These are phyloP conservation scores for Acanthococcus lagerstroemiae DNA, from an alignment of 2,888 invertebrate species.

Conservation along the genomic window DNA sequence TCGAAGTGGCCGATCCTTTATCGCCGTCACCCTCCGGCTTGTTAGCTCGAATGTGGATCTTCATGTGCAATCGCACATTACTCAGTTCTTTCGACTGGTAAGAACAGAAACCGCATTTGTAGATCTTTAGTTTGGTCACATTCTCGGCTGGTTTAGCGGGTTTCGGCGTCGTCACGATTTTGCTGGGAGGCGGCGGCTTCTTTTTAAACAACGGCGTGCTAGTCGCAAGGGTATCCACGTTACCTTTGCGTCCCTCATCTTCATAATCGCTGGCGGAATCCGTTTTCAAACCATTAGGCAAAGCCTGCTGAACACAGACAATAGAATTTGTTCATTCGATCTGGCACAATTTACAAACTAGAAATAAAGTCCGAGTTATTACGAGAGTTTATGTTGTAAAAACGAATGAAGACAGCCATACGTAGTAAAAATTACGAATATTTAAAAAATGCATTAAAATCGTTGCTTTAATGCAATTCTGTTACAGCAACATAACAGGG, in stretches of 20 bases:
- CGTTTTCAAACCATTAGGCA: slow-evolving; percentile 20
- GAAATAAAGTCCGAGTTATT: neutral
- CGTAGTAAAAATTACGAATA: too few relatives aligned
- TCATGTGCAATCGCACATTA: slow-evolving; percentile 32
- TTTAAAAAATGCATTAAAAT: too few relatives aligned
- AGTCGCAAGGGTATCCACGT: neutral
- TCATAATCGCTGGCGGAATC: slow-evolving; percentile 23
- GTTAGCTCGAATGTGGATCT: slow-evolving; percentile 30
- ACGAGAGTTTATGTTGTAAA: too few relatives aligned
- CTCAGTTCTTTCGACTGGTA: slow-evolving; percentile 35
- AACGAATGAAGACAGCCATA: too few relatives aligned
- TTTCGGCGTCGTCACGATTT: slow-evolving; percentile 13
- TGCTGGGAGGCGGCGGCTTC: neutral
- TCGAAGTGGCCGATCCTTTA: neutral
- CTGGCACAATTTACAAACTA: neutral
- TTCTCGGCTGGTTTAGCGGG: slow-evolving; percentile 14
- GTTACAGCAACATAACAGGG: too few relatives aligned
- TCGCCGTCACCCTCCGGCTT: slow-evolving; percentile 29
- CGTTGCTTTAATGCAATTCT: too few relatives aligned
- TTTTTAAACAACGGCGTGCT: slow-evolving; percentile 1
- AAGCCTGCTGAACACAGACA: neutral
- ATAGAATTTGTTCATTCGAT: neutral
- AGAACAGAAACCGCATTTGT: slow-evolving; percentile 35
- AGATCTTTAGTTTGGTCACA: slow-evolving; percentile 33
- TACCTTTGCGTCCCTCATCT: neutral